phyloP scores from a whole-genome alignment of 2,797 vertebrate species.

The Hypotaenidia philippensis region DNA sequence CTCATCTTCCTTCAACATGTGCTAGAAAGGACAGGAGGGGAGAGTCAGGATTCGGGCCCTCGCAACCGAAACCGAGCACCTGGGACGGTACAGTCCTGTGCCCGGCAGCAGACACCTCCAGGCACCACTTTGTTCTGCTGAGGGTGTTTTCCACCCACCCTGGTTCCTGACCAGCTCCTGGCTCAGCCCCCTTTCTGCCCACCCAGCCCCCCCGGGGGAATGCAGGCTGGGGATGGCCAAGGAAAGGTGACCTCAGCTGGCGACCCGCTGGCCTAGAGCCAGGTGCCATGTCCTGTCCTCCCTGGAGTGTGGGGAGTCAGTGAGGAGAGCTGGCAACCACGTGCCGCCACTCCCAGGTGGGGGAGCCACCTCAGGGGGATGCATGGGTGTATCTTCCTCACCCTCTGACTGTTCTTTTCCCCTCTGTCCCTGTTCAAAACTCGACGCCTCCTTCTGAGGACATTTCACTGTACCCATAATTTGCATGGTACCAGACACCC shows the following conservation, averaged over 20 bases:
- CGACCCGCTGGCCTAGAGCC: fast-evolving
- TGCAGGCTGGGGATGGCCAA: neutral
- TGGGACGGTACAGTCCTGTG: neutral
- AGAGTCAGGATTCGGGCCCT: neutral
- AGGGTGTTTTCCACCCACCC: fast-evolving
- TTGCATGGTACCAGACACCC: neutral
- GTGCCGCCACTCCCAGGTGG: neutral
- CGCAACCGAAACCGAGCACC: neutral
- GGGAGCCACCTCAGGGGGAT: neutral
- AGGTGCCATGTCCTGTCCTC: neutral
- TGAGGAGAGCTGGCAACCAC: neutral
- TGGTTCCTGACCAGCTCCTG: neutral
- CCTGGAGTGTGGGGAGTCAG: fast-evolving
- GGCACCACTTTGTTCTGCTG: neutral
- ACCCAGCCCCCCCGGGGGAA: fast-evolving
- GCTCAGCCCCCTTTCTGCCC: neutral
- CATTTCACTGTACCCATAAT: neutral
- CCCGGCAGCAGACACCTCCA: neutral
- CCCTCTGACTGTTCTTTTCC: neutral
- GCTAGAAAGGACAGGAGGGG: conserved; percentile 79
- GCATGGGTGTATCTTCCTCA: neutral
- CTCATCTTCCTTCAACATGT: conserved; percentile 97
- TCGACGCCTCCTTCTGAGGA: neutral
- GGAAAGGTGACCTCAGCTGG: neutral
- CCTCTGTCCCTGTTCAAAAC: neutral